Base-by-base conservation (phyloP, 35 echinoderm and acorn worm genomes). In the Patiria miniata region DNA sequence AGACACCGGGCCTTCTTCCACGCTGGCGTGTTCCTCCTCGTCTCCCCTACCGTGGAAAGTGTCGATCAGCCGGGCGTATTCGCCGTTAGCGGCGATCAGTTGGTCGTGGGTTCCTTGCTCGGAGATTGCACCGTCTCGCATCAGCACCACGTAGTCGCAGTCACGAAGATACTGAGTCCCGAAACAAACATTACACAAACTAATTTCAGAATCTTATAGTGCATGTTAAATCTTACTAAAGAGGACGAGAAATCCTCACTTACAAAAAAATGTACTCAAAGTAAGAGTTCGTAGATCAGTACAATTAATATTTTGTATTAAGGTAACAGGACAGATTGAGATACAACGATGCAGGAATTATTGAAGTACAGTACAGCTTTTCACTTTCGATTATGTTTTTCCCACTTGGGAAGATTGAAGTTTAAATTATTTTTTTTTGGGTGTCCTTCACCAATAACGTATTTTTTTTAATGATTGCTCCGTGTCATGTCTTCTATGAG, bases 151-250 rank as follows among this genome's bases (percentile, higher is more conserved):
- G 14, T 86, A 78, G 78, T 96, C 86, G 69, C 94, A 96, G 21
- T 96, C 60, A 59, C 88, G 78, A n/a, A 96, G 81, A 40, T 92
- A 96, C 94, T 96, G 40, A 28, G 52, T 47, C n/a, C n/a, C 16
- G 1, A 59, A 26, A 33, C 5, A 84, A 39, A 78, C 78, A 80
- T 40, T 39, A 84, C n/a, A n/a, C n/a, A n/a, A n/a, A 1, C 8
- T 30, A 83, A 34, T 34, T 0, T 8, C 17, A 26, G 57, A 26
- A 19, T 1, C 8, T 78, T 29, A 0, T 39, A 22, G 40, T 34
- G 21, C 18, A 36, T n/a, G 18, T 4, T 78, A 37, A 37, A 60
- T 19, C 17, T 77, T 16, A 2, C 39, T 38, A 77, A 16, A 4
- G 2, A 32, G 39, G 8, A 18, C 26, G 37, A 32, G 9, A 73